Evolutionary conservation across 2,888 invertebrate species (phyloP).

Genomic region (Amblyjoppa fuscipennis): DNA sequence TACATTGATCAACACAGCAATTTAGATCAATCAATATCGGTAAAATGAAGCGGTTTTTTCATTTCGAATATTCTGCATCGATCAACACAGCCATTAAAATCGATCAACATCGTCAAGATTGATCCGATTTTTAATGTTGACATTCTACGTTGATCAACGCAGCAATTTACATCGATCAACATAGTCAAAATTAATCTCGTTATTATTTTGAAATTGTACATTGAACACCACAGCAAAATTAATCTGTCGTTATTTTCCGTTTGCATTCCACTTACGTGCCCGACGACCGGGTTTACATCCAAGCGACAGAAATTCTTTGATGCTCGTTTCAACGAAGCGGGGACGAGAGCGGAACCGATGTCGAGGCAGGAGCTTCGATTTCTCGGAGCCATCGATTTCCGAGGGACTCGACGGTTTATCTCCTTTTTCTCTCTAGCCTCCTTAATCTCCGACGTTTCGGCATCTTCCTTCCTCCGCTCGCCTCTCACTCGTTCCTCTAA

Average conservation of each 20-base stretch:
- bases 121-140: background rate
- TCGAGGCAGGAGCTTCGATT: background rate
- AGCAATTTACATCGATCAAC: background rate
- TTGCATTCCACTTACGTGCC: background rate
- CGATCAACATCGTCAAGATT: background rate
- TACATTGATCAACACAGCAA: background rate
- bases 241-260: background rate
- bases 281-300: background rate
- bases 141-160: too few relatives aligned
- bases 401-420: constrained; percentile 8
- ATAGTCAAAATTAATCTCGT: background rate
- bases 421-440: background rate
- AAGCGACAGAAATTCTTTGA: background rate
- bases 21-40: background rate
- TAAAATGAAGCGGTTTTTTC: background rate
- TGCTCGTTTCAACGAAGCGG: background rate
- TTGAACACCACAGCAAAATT: background rate
- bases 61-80: background rate
- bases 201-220: background rate
- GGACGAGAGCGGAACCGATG: background rate
- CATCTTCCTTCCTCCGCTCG: too few relatives aligned
- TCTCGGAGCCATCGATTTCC: constrained; percentile 8
- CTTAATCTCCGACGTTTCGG: background rate
- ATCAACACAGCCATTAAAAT: background rate
- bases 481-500: background rate